phyloP scores from a whole-genome alignment of 1,140 invertebrate genomes.

The Zophobas morio region DNA sequence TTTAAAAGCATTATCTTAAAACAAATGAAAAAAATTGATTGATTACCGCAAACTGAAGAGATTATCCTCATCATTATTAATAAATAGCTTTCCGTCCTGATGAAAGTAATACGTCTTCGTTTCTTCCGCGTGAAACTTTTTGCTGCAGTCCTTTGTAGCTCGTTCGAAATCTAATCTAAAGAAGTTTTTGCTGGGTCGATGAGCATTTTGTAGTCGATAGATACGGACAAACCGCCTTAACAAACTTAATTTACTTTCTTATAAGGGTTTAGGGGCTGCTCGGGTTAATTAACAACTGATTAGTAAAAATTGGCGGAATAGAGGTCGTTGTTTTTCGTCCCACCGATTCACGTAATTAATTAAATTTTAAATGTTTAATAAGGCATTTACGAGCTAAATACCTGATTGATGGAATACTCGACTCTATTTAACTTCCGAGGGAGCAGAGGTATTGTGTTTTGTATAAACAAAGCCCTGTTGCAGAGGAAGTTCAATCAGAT shows the following conservation, averaged over 20 bases:
- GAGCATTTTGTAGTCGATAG: slow-evolving; percentile 55
- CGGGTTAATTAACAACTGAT: slow-evolving; percentile 56
- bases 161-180: slow-evolving; percentile 51
- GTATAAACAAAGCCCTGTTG: not conserved
- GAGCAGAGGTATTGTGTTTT: not conserved
- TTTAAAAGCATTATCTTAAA: not conserved
- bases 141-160: slow-evolving; percentile 16
- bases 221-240: slow-evolving; percentile 45
- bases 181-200: slow-evolving; percentile 46
- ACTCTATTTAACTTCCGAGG: not conserved
- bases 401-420: not conserved
- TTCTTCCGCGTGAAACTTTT: slow-evolving; percentile 19
- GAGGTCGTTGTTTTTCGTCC: slow-evolving; percentile 45
- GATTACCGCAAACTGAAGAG: slow-evolving; percentile 32
- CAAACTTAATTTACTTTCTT: slow-evolving; percentile 57
- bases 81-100: slow-evolving; percentile 22
- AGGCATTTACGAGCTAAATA: slow-evolving; percentile 4
- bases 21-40: slow-evolving; percentile 4
- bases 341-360: slow-evolving; percentile 9
- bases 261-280: slow-evolving; percentile 20
- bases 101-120: slow-evolving; percentile 34
- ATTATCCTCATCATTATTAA: slow-evolving; percentile 28
- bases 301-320: slow-evolving; percentile 54
- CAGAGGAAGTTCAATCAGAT: not conserved
- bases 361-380: slow-evolving; percentile 41